Conservation (phyloP, 2,888 invertebrate genomes). For the Dione juno region DNA sequence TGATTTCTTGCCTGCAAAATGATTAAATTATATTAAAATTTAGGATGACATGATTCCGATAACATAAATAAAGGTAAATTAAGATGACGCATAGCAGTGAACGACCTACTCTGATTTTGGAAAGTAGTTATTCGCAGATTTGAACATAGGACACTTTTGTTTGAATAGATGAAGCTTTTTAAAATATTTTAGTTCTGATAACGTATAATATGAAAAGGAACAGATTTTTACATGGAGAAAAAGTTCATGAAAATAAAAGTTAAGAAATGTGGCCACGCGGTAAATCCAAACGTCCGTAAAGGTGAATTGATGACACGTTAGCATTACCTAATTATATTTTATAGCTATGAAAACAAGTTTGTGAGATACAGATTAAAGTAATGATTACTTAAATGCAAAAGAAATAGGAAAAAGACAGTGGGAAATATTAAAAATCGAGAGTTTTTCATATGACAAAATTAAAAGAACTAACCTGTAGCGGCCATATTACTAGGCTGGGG, state of each 20-base stretch:
- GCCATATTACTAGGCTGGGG: slow-evolving; percentile 87
- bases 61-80: slow-evolving; percentile 55
- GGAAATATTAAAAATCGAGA: slow-evolving; percentile 50
- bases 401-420: slow-evolving; percentile 40
- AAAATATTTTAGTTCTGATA: neutral
- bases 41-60: slow-evolving; percentile 46
- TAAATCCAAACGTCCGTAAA: slow-evolving; percentile 81
- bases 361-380: slow-evolving; percentile 32
- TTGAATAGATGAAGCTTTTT: slow-evolving; percentile 17
- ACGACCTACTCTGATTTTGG: slow-evolving; percentile 76
- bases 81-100: slow-evolving; percentile 78
- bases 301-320: slow-evolving; percentile 82
- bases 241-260: slow-evolving; percentile 51
- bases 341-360: slow-evolving; percentile 25
- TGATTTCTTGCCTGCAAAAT: slow-evolving; percentile 89
- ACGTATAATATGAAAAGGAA: slow-evolving; percentile 40
- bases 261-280: slow-evolving; percentile 82
- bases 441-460: slow-evolving; percentile 81
- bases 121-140: slow-evolving; percentile 73
- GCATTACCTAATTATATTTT: slow-evolving; percentile 59
- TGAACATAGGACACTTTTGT: slow-evolving; percentile 54
- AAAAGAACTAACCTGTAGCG: slow-evolving; percentile 87
- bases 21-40: slow-evolving; percentile 45
- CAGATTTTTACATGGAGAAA: slow-evolving; percentile 36
- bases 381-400: slow-evolving; percentile 38